Base-by-base conservation (phyloP, 2,113 vertebrate genomes). In the Pachyramphus minor region DNA sequence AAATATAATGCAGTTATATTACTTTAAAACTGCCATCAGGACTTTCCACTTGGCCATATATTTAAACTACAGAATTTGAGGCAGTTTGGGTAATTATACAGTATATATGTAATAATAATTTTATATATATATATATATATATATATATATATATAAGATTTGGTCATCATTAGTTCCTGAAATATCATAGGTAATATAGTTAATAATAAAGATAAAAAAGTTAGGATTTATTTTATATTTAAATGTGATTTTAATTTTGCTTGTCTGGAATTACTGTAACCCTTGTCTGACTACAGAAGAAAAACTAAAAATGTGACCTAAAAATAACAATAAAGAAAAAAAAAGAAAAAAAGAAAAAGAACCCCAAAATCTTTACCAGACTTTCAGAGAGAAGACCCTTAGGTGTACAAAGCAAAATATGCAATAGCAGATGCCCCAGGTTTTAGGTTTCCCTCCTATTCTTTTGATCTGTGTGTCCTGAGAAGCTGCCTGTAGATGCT, bases 331-430 rank as follows among this genome's bases (percentile, higher is more conserved):
- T 39, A 37, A 37, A 7, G 11, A 24, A 27, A 25, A 47, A 30
- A 33, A 30, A 53, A 28, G 27, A 20, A 16, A 27, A 39, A 1
- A 9, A 52, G 2, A 8, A n/a, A 42, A 60, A 25, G 0, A 52
- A 77, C 8, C 1, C 11, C 6, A 63, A 68, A 83, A 49, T 72
- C 4, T 73, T 93, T 15, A 33, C 18, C 18, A 87, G 9, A n/a
- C 4, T 59, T 75, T 68, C 28, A 73, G 14, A 55, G 14, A 7
- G 20, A 77, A 55, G 14, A 35, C 7, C n/a, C 28, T 33, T 50
- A 45, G 3, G 11, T 20, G 6, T 45, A 72, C 22, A 77, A 37
- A 82, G 20, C 2, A 71, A 62, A 66, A 86, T 41, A 35, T 4
- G 4, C 8, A 55, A 8, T 18, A 72, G 15, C 68, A 7, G 2